Conservation (phyloP, 2,113 vertebrate genomes). For the Corythoichthys intestinalis region DNA sequence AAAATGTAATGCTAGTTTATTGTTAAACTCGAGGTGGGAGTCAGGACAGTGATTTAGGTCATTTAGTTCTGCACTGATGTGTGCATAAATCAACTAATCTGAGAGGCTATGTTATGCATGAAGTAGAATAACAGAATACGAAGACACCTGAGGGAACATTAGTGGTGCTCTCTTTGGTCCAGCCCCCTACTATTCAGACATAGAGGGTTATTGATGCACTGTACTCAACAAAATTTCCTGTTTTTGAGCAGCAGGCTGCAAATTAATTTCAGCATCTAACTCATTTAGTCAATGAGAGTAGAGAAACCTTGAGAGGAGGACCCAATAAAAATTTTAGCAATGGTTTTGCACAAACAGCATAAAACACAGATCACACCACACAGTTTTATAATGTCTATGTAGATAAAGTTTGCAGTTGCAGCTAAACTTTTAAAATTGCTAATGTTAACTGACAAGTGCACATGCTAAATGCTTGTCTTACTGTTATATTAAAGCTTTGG, state of each 20-base stretch:
- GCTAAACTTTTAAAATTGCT: not conserved
- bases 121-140: not conserved
- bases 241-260: not conserved
- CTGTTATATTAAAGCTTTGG: not conserved
- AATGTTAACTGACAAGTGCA: not conserved
- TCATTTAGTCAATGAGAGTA: not conserved
- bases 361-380: not conserved
- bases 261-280: not conserved
- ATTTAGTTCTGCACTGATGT: not conserved
- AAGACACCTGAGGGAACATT: not conserved
- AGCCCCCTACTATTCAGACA: not conserved
- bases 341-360: not conserved
- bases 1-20: not conserved
- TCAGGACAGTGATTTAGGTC: not conserved
- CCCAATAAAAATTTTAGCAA: not conserved
- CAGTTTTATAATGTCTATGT: not conserved
- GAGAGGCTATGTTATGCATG: not conserved
- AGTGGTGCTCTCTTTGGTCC: not conserved
- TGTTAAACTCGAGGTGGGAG: slow-evolving; percentile 1
- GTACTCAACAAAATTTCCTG: not conserved
- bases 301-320: not conserved
- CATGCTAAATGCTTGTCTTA: not conserved
- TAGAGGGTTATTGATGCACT: not conserved
- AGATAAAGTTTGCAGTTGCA: not conserved
- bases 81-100: not conserved